Conservation (phyloP, 2,113 vertebrate genomes). For the Polyodon spathula region DNA sequence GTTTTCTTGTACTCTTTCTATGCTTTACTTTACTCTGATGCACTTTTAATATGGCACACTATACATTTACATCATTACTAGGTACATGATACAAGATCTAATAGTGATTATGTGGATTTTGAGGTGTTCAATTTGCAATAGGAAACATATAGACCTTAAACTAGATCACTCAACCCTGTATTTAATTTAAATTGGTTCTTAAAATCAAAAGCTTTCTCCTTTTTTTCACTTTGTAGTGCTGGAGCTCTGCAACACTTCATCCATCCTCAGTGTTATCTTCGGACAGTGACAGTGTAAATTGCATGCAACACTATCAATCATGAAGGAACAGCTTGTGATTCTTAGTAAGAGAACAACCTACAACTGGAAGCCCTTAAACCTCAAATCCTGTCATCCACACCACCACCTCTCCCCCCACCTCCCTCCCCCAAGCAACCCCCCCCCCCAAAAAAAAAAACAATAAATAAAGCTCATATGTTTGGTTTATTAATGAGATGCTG, state of each 20-base stretch:
- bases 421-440: no score
- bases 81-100: no score
- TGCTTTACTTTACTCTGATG: no score
- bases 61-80: no score
- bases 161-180: neutral
- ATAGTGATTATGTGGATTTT: no score
- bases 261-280: conserved; percentile 48
- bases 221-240: conserved; percentile 44
- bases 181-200: conserved; percentile 11
- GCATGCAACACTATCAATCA: conserved; percentile 58
- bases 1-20: no score
- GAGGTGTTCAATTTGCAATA: no score
- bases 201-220: conserved; percentile 10
- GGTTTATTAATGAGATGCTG: conserved; percentile 18
- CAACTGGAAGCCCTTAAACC: conserved; percentile 13
- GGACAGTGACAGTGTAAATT: conserved; percentile 58
- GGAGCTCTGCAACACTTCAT: conserved; percentile 50
- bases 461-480: conserved; percentile 18
- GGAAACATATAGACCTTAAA: neutral
- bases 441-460: no score
- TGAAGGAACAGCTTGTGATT: conserved; percentile 50
- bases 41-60: no score
- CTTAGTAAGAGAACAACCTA: conserved; percentile 43
- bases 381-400: conserved; percentile 15
- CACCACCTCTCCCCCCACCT: no score